Conservation (phyloP, 1,140 invertebrate species). For the Augochlora pura region DNA sequence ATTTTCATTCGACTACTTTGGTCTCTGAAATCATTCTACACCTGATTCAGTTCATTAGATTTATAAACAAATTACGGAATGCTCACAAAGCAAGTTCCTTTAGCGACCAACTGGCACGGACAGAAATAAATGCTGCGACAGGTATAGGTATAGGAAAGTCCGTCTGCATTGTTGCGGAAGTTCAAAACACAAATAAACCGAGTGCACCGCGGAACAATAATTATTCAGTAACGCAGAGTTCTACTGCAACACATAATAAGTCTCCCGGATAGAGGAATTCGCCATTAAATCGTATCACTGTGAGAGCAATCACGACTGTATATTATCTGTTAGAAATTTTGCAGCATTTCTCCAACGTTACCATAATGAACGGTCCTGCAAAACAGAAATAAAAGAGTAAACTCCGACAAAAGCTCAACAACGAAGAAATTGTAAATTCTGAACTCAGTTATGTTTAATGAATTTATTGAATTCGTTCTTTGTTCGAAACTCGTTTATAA, state of each 20-base stretch:
- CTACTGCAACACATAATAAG: not conserved
- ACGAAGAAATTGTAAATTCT: too few relatives aligned
- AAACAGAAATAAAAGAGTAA: too few relatives aligned
- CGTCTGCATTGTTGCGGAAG: not conserved
- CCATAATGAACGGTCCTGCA: too few relatives aligned
- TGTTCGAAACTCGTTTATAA: too few relatives aligned
- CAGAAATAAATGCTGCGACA: not conserved
- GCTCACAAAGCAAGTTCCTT: slow-evolving; percentile 11
- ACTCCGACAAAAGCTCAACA: too few relatives aligned
- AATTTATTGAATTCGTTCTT: too few relatives aligned
- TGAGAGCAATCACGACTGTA: not conserved
- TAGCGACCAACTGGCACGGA: not conserved
- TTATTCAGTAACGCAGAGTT: slow-evolving; percentile 16
- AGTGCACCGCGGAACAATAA: slow-evolving; percentile 16
- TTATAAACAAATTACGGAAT: slow-evolving; percentile 15
- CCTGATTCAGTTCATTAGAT: not conserved
- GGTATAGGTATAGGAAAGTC: not conserved
- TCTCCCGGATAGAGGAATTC: not conserved
- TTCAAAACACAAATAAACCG: slow-evolving; percentile 19
- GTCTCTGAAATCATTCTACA: too few relatives aligned
- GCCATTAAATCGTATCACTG: not conserved
- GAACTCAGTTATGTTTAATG: too few relatives aligned
- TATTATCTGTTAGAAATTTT: not conserved
- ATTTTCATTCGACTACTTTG: not conserved
- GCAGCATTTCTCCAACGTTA: too few relatives aligned